Conservation (phyloP, 53 echinoderm and acorn worm species). For the Apostichopus leukothele region DNA sequence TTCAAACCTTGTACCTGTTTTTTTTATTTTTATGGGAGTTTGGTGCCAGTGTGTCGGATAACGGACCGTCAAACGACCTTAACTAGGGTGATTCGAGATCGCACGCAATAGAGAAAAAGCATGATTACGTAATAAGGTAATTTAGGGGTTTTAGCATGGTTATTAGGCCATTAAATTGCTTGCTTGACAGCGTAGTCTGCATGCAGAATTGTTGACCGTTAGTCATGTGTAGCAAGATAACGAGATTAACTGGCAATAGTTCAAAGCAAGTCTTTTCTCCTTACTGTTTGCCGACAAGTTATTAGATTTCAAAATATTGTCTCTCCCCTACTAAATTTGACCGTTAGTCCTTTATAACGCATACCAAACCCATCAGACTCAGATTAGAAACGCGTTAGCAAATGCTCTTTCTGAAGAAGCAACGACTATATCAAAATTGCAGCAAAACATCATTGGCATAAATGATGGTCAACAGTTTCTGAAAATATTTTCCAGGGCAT, state of each 20-base stretch:
- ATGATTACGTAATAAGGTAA: slow-evolving; percentile 26
- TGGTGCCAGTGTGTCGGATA: slow-evolving; percentile 37
- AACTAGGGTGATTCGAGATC: neutral
- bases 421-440: too few species aligned
- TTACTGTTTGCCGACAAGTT: too few species aligned
- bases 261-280: too few species aligned
- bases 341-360: too few species aligned
- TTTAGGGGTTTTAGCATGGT: slow-evolving; percentile 22
- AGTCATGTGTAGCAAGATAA: slow-evolving; percentile 31
- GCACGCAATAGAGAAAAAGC: slow-evolving; percentile 4
- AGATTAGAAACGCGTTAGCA: too few species aligned
- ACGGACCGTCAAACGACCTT: slow-evolving; percentile 29
- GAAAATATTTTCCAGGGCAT: too few species aligned
- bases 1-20: slow-evolving; percentile 7
- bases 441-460: too few species aligned
- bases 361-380: too few species aligned
- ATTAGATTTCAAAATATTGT: too few species aligned
- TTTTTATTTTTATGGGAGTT: neutral
- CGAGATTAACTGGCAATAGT: neutral
- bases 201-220: neutral
- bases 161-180: slow-evolving; percentile 34
- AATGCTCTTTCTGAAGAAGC: too few species aligned
- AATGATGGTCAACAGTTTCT: too few species aligned
- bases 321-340: too few species aligned
- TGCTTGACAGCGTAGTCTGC: slow-evolving; percentile 2